Evolutionary conservation across 2,888 invertebrate species (phyloP).

Genomic region (Metallyticus violacea): DNA sequence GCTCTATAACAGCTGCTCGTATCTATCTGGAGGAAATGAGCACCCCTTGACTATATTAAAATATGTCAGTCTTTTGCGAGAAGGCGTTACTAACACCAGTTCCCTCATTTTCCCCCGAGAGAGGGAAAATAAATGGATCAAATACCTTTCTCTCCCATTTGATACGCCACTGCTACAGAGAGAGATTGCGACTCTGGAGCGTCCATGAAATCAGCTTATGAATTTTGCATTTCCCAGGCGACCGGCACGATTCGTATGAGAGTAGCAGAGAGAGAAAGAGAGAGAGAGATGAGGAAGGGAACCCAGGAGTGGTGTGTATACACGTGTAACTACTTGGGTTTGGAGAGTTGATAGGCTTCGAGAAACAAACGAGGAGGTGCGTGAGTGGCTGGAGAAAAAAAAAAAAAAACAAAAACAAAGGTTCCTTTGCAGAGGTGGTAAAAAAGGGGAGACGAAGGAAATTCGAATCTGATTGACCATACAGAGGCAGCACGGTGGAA

Average conservation of each 20-base stretch:
- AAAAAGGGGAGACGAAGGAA: neutral
- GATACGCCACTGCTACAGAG: neutral
- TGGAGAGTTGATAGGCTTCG: neutral
- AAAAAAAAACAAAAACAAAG: no score
- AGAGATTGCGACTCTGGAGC: neutral
- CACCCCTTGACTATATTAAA: no score
- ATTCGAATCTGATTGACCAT: neutral
- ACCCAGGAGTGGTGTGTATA: neutral
- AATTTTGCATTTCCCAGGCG: conserved; percentile 4
- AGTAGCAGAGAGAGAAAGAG: neutral
- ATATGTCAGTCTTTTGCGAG: no score
- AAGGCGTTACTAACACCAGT: no score
- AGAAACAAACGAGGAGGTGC: neutral
- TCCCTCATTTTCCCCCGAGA: no score
- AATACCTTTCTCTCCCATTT: neutral
- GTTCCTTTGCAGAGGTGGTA: neutral
- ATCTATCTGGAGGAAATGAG: no score
- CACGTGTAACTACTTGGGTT: neutral
- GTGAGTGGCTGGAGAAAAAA: neutral
- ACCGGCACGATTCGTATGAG: conserved; percentile 5
- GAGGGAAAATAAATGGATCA: neutral
- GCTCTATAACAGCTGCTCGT: no score
- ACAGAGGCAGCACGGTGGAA: neutral
- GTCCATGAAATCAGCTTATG: conserved; percentile 1
- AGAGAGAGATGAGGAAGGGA: neutral